A percentile compares a stretch with the other conserved stretches of the same genome.
Conservation (phyloP, 2,797 vertebrate genomes). For the Peromyscus eremicus region DNA sequence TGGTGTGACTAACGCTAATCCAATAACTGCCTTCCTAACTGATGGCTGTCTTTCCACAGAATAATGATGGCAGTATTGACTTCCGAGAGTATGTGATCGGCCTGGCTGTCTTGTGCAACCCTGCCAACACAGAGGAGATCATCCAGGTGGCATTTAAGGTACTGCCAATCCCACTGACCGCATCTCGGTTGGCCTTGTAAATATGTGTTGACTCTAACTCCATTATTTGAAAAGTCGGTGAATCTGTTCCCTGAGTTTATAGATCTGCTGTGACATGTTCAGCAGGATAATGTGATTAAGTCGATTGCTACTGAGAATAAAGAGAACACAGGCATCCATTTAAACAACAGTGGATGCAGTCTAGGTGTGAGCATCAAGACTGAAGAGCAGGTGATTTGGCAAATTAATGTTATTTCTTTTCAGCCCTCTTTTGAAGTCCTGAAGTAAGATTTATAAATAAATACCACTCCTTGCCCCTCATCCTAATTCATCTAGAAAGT, state of each 20-base stretch:
- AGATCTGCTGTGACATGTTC: slow-evolving; percentile 82
- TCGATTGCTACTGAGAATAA: slow-evolving; percentile 79
- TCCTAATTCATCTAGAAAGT: background rate
- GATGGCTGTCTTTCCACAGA: slow-evolving; percentile 85
- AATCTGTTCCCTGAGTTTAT: slow-evolving; percentile 75
- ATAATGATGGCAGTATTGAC: slow-evolving; percentile 97
- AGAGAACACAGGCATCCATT: slow-evolving; percentile 76
- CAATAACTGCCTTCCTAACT: slow-evolving; percentile 28
- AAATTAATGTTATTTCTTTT: slow-evolving; percentile 77
- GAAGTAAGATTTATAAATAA: slow-evolving; percentile 54
- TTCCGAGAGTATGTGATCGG: slow-evolving; percentile 99
- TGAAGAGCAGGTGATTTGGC: slow-evolving; percentile 79
- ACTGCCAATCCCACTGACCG: slow-evolving; percentile 72
- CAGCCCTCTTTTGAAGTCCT: background rate
- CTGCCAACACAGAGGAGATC: slow-evolving; percentile 97
- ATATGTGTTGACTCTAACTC: slow-evolving; percentile 84
- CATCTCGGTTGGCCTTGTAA: slow-evolving; percentile 72
- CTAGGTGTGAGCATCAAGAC: slow-evolving; percentile 1
- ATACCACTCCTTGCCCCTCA: background rate
- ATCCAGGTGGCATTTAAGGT: slow-evolving; percentile 97
- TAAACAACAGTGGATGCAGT: slow-evolving; percentile 69
- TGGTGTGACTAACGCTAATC: background rate
- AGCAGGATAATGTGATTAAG: slow-evolving; percentile 84
- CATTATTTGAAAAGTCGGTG: slow-evolving; percentile 81
- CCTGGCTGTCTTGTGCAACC: slow-evolving; percentile 96